Evolutionary conservation across 2,888 invertebrate species (phyloP), one percentile per base, ranked within the genome.

Genomic region (Himalopsyche kuldschensis): DNA sequence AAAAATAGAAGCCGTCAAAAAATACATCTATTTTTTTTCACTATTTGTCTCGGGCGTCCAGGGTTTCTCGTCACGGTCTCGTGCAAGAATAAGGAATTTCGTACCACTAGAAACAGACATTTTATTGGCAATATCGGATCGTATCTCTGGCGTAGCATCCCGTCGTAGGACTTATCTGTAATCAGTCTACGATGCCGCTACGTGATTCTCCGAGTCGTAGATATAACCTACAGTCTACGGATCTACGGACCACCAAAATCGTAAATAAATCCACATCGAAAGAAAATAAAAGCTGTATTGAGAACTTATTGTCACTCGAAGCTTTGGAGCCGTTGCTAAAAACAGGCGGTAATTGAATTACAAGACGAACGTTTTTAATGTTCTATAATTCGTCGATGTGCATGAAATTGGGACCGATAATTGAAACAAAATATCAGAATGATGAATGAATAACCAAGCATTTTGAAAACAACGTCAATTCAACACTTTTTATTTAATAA

Each of bases 61-160:
- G 15, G 5, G 55, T 55, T 55, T n/a, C 24, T 24, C 24, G 6
- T 24, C 55, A 10, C 55, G n/a, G 55, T 55, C 1, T 20, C 55
- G 24, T 1, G n/a, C 20, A 55, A 55, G 55, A 55, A 55, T 20
- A 55, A 55, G 55, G 55, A 55, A 55, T 55, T 24, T 55, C 55
- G 80, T 83, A 83, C 80, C 83, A 41, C 27, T 75, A 80, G 80
- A 85, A 81, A 85, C 83, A 83, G 81, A 83, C 83, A 79, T 81
- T 85, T 85, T 85, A 85, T 85, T 85, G 85, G 83, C 83, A 84
- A 82, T 85, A 84, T 84, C 82, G 85, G 83, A 82, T 80, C 75
- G 80, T 84, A 82, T 83, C 82, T 84, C 75, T 76, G 63, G 77
- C 82, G 79, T 84, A 76, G 84, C 81, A 47, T 78, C 77, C 80